A percentile compares a stretch with the other conserved stretches of the same genome.
phyloP scores from a whole-genome alignment of 2,888 invertebrate genomes.

The Aricia artaxerxes region DNA sequence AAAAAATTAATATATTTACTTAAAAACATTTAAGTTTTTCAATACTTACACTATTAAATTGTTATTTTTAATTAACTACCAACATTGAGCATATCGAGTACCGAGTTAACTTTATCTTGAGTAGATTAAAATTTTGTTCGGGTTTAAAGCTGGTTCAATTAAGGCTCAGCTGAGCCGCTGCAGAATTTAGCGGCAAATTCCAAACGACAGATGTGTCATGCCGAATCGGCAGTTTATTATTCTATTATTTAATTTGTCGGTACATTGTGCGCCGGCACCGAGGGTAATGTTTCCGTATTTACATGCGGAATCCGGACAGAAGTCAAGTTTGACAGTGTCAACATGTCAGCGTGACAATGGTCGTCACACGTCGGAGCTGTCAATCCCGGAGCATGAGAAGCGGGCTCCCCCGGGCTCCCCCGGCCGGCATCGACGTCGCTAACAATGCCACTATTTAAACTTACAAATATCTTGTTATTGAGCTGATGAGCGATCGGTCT shows the following conservation, averaged over 20 bases:
- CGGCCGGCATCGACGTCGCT: conserved; percentile 48
- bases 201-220: conserved; percentile 58
- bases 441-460: conserved; percentile 56
- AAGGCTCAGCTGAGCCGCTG: conserved; percentile 10
- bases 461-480: conserved; percentile 59
- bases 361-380: conserved; percentile 74
- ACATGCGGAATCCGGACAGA: conserved; percentile 76
- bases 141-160: neutral
- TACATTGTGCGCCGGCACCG: conserved; percentile 61
- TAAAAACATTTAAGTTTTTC: too few relatives aligned
- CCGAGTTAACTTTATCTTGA: too few relatives aligned
- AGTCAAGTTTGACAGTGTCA: conserved; percentile 79
- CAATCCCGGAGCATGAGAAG: conserved; percentile 73
- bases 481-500: conserved; percentile 65
- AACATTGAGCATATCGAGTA: too few relatives aligned
- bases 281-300: conserved; percentile 76
- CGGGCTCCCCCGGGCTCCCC: conserved; percentile 50
- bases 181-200: conserved; percentile 25
- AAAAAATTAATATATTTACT: too few relatives aligned
- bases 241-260: conserved; percentile 79
- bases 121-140: neutral
- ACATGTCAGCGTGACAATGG: conserved; percentile 76
- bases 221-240: conserved; percentile 57
- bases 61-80: too few relatives aligned
- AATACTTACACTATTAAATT: too few relatives aligned